Evolutionary conservation across 2,113 vertebrate genomes (phyloP), one percentile per base, ranked within the genome.

Genomic region (Nycticryphes semicollaris): DNA sequence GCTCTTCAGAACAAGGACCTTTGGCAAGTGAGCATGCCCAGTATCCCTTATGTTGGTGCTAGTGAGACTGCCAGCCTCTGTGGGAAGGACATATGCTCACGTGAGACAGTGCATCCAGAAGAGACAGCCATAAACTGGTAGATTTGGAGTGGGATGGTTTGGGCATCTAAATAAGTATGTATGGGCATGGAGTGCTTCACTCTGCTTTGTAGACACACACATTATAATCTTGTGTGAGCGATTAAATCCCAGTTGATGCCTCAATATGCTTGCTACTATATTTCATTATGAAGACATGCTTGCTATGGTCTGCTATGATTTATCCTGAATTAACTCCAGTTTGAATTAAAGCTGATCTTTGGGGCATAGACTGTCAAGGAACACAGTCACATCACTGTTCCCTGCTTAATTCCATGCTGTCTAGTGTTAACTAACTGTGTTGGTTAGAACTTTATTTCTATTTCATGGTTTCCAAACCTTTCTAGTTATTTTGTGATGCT

Each of bases 301-400:
- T 33, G 30, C 67, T 84, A 5, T 53, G 17, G 72, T 90, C 70
- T 82, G 28, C 76, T 80, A n/a, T 63, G 47, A 87, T 63, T 74
- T 84, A 67, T 27, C 50, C 70, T 88, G 74, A 87, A 91, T 82
- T 85, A 63, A 73, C 84, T 94, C 78, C 30, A 76, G 24, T 90
- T 89, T 84, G 70, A 89, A 82, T 87, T 59, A 67, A 87, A 94
- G 51, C 43, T 84, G 56, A 75, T 84, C 69, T 89, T 82, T 94
- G 66, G 75, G 51, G 64, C 43, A 47, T 72, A 84, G 47, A 47
- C 75, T 90, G 30, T 93, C 56, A 87, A 74, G 56, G 60, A 91
- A 70, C 18, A 56, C 18, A 74, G 51, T 77, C 47, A 54, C 30
- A 31, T 94, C 47, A 25, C 39, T 50, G 28, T 84, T 73, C 43